A percentile compares a stretch with the other conserved stretches of the same genome.
Evolutionary conservation across 1,140 invertebrate genomes (phyloP).

Genomic region (Temnothorax nylanderi): DNA sequence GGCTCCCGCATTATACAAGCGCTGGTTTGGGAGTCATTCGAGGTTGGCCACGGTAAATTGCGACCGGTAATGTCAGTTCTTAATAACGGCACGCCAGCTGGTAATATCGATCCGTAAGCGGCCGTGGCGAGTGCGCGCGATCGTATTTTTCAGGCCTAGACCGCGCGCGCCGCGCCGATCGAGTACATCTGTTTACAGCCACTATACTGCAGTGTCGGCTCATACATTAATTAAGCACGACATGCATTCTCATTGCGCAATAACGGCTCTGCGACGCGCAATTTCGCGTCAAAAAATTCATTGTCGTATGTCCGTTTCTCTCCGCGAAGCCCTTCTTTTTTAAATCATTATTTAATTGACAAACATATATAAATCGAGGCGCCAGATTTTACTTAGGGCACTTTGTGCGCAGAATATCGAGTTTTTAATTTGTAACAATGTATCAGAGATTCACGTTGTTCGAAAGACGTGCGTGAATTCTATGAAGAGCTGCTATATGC

Average conservation of each 20-base stretch:
- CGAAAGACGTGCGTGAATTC: background rate
- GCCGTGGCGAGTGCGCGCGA: slow-evolving; percentile 19
- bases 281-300: background rate
- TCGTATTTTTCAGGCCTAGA: slow-evolving; percentile 43
- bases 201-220: background rate
- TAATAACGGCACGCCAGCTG: slow-evolving; percentile 48
- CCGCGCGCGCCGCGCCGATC: slow-evolving; percentile 30
- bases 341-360: background rate
- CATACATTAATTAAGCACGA: slow-evolving; percentile 40
- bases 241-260: background rate
- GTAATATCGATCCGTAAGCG: slow-evolving; percentile 27
- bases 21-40: slow-evolving; percentile 55
- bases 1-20: slow-evolving; percentile 38
- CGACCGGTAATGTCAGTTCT: slow-evolving; percentile 55
- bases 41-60: slow-evolving; percentile 59
- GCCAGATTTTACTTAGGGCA: background rate
- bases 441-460: background rate
- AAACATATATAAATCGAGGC: background rate
- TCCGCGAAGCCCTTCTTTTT: no score
- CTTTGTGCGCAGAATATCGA: background rate
- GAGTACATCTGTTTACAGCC: slow-evolving; percentile 43
- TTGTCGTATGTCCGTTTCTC: background rate
- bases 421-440: background rate
- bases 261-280: background rate
- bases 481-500: background rate